Conservation (phyloP, 2,888 invertebrate genomes). For the Pyrrhia umbra region DNA sequence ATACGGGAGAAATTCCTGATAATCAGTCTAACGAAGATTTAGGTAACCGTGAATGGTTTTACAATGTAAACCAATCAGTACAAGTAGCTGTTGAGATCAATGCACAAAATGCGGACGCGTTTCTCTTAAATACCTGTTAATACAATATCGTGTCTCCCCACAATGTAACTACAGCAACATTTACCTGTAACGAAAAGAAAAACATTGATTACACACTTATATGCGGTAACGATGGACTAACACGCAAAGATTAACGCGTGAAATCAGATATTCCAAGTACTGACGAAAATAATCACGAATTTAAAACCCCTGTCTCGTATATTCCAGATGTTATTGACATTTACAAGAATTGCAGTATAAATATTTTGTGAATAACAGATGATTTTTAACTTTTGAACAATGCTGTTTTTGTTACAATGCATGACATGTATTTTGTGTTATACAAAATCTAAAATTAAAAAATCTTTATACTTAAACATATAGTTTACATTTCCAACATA, state of each 20-base stretch:
- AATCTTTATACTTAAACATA: no score
- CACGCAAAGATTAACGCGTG: conserved; percentile 34
- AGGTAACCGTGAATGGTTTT: no score
- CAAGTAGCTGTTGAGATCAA: neutral
- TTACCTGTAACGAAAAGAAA: conserved; percentile 55
- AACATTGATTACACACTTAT: conserved; percentile 36
- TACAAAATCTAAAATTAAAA: no score
- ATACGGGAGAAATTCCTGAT: no score
- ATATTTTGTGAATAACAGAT: conserved; percentile 4
- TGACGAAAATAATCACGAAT: conserved; percentile 15
- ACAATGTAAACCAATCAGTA: neutral
- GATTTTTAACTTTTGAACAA: conserved; percentile 8
- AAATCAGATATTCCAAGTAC: conserved; percentile 41
- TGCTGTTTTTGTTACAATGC: no score
- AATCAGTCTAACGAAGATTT: no score
- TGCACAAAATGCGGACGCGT: conserved; percentile 5
- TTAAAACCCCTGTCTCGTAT: conserved; percentile 13
- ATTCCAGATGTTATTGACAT: conserved; percentile 11
- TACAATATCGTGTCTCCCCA: conserved; percentile 16
- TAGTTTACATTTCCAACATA: no score
- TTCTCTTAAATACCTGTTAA: conserved; percentile 43
- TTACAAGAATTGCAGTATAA: conserved; percentile 8
- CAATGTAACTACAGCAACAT: conserved; percentile 9
- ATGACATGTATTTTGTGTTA: no score
- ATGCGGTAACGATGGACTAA: conserved; percentile 18